Evolutionary conservation across 1,140 invertebrate genomes (phyloP), one percentile per base, ranked within the genome.

Genomic region (Orchesella cincta): DNA sequence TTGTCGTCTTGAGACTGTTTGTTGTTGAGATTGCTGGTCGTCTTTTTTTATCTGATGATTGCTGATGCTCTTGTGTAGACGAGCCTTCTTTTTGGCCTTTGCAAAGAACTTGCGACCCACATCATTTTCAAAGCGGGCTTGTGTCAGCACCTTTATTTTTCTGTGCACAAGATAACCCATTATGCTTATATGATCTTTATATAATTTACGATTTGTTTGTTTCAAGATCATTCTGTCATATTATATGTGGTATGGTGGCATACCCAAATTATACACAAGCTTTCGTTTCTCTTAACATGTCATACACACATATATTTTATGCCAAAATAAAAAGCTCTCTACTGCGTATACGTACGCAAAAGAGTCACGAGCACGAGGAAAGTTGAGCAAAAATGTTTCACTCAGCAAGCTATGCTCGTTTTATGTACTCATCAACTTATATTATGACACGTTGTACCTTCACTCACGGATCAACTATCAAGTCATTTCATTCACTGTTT

Each of bases 81-180:
- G 71, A 20, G 73, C 46, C 75, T 78, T 46, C 54, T 57, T 52
- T 64, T 74, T 78, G 57, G 72, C 71, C 73, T 75, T 78, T 78
- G 26, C 62, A 33, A 78, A 73, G 46, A 78, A 78, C 73, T 78
- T 78, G 39, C 33, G 34, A 16, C 77, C 77, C n/a, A 73, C 77
- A 35, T 78, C 77, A 70, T 75, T 78, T 72, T 78, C 77, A 39
- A 51, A 62, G 28, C 52, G 51, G 74, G 46, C 29, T 75, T 35
- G 1, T 46, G 62, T 31, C 62, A 67, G 33, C 62, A 31, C 62
- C 62, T 67, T 67, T 67, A 67, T 67, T 67, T 67, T 67, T 67
- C 62, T 67, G 52, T 57, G 52, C 52, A 67, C 62, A 67, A 33
- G 29, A 67, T 67, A 57, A 57, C 23, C 23, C 52, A 57, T 57